Evolutionary conservation across 2,888 invertebrate genomes (phyloP).

Genomic region (Prosopocoilus inquinatus): DNA sequence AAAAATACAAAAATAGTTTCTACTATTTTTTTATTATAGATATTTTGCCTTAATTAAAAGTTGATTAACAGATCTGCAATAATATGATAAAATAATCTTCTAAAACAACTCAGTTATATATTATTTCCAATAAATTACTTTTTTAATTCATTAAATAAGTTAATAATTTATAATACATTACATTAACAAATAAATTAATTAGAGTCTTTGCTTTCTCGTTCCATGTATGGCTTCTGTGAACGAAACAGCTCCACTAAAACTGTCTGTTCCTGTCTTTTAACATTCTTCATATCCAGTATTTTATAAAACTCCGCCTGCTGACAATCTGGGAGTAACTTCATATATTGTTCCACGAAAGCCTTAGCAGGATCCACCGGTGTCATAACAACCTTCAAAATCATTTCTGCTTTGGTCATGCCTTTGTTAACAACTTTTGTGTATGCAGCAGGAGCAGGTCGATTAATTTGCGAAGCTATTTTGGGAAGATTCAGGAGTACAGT

Average conservation of each 20-base stretch:
- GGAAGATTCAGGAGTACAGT: conserved; percentile 93
- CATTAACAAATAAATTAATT: no score
- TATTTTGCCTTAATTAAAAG: no score
- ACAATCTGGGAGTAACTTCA: conserved; percentile 85
- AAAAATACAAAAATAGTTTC: no score
- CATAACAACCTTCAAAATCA: conserved; percentile 99
- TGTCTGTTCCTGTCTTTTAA: conserved; percentile 59
- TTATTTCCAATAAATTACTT: no score
- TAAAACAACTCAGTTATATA: no score
- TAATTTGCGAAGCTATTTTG: conserved; percentile 84
- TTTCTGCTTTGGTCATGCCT: conserved; percentile 97
- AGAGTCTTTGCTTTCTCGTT: conserved; percentile 10
- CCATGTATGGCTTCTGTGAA: conserved; percentile 39
- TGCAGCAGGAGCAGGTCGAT: conserved; percentile 85
- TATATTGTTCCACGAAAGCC: conserved; percentile 84
- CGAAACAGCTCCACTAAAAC: conserved; percentile 60
- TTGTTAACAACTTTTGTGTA: conserved; percentile 71
- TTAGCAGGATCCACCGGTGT: conserved; percentile 80
- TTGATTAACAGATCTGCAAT: no score
- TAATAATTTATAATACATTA: no score
- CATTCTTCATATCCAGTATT: conserved; percentile 91
- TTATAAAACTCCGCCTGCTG: conserved; percentile 90
- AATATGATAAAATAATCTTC: no score
- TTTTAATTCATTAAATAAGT: no score
- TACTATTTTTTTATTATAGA: no score